Conservation (phyloP, 2,797 vertebrate genomes). For the Silurus lanzhouensis region DNA sequence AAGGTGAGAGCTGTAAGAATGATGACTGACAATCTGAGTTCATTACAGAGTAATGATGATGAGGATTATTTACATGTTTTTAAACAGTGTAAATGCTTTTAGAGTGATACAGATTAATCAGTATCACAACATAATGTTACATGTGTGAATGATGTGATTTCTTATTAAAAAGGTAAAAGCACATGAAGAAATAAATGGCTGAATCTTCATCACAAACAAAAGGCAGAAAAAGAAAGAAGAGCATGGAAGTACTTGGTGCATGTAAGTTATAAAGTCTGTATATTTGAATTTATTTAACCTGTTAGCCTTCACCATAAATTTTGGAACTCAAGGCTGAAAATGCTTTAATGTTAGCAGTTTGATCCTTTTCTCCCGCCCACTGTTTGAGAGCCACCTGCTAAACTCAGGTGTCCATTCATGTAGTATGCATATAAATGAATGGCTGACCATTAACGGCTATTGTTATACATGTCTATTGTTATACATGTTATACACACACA, state of each 20-base stretch:
- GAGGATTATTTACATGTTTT: not conserved
- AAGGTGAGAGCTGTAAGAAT: too few species aligned
- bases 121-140: not conserved
- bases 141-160: not conserved
- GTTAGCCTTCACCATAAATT: too few species aligned
- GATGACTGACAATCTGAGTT: too few species aligned
- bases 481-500: too few species aligned
- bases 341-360: not conserved
- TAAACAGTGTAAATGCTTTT: not conserved
- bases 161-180: not conserved
- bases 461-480: too few species aligned
- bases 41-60: too few species aligned
- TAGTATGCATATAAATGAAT: too few species aligned
- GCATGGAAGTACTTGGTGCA: not conserved
- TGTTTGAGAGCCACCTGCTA: too few species aligned
- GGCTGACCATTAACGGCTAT: too few species aligned
- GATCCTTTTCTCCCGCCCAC: too few species aligned
- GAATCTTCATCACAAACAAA: not conserved
- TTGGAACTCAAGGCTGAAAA: not conserved
- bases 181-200: not conserved
- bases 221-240: not conserved
- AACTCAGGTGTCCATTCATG: too few species aligned
- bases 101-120: not conserved
- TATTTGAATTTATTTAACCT: too few species aligned
- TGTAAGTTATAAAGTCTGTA: not conserved